Evolutionary conservation across 2,888 invertebrate species (phyloP).

Genomic region (Pheosia tremula): DNA sequence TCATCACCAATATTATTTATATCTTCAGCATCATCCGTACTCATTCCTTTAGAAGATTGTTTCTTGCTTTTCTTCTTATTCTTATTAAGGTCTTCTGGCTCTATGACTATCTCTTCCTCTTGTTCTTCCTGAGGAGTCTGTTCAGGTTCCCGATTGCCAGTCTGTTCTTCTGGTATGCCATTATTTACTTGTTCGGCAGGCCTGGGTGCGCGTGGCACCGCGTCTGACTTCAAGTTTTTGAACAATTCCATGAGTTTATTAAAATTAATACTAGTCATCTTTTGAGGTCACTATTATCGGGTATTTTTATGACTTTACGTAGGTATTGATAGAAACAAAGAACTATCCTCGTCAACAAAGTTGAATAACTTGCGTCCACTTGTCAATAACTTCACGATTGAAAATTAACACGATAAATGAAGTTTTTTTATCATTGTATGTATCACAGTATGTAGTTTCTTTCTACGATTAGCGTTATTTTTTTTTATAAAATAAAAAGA

Average conservation of each 20-base stretch:
- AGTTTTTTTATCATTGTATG: too few relatives aligned
- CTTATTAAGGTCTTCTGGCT: slow-evolving; percentile 50
- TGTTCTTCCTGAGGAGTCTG: slow-evolving; percentile 15
- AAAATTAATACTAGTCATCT: slow-evolving; percentile 48
- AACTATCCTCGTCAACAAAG: slow-evolving; percentile 10
- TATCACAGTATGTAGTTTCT: too few relatives aligned
- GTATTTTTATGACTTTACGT: slow-evolving; percentile 2
- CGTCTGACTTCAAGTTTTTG: slow-evolving; percentile 78
- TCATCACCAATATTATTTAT: slow-evolving; percentile 33
- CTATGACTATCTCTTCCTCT: slow-evolving; percentile 57
- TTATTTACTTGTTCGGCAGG: slow-evolving; percentile 36
- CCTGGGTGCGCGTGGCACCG: slow-evolving; percentile 78
- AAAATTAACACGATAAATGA: too few relatives aligned
- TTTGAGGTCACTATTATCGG: slow-evolving; percentile 5
- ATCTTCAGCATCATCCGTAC: slow-evolving; percentile 28
- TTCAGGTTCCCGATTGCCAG: slow-evolving; percentile 35
- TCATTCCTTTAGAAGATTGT: slow-evolving; percentile 47
- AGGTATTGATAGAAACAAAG: slow-evolving; percentile 5
- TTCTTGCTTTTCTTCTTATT: slow-evolving; percentile 56
- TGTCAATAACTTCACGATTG: not conserved
- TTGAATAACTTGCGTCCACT: not conserved
- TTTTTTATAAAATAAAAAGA: too few relatives aligned
- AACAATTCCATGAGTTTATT: slow-evolving; percentile 68
- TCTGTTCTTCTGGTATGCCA: slow-evolving; percentile 31
- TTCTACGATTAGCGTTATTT: too few relatives aligned